phyloP scores from a whole-genome alignment of 2,888 invertebrate genomes.

The Polyommatus icarus region DNA sequence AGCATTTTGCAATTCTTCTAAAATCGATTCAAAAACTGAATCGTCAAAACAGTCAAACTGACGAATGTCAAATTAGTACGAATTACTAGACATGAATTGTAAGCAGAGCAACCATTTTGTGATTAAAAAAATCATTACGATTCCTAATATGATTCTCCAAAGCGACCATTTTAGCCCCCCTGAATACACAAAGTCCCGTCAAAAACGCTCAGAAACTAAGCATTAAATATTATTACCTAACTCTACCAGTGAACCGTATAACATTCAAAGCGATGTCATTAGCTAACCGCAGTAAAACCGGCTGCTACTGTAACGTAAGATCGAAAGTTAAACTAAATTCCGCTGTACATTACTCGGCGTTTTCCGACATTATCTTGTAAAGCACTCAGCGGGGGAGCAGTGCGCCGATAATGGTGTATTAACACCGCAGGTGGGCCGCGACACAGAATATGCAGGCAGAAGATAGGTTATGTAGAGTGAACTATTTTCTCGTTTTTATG shows the following conservation, averaged over 20 bases:
- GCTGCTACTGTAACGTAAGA: neutral
- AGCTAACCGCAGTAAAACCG: neutral
- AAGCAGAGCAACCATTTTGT: no score
- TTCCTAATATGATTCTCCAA: no score
- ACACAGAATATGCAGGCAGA: neutral
- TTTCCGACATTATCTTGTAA: conserved; percentile 14
- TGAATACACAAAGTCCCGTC: no score
- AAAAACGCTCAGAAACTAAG: no score
- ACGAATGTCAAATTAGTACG: no score
- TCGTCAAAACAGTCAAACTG: no score
- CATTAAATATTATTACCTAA: no score
- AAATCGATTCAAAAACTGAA: no score
- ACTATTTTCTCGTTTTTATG: neutral
- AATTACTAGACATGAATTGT: no score
- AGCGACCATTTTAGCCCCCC: no score
- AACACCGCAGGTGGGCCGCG: conserved; percentile 20
- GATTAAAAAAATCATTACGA: no score
- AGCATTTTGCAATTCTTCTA: no score
- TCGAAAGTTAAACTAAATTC: neutral
- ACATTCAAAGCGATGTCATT: neutral
- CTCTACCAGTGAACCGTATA: neutral
- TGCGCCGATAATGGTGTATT: conserved; percentile 26
- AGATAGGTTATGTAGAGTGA: neutral
- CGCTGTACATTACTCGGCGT: neutral
- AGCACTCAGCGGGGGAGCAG: conserved; percentile 23